phyloP scores from a whole-genome alignment of 1,140 invertebrate species.

The Calosoma granatense region DNA sequence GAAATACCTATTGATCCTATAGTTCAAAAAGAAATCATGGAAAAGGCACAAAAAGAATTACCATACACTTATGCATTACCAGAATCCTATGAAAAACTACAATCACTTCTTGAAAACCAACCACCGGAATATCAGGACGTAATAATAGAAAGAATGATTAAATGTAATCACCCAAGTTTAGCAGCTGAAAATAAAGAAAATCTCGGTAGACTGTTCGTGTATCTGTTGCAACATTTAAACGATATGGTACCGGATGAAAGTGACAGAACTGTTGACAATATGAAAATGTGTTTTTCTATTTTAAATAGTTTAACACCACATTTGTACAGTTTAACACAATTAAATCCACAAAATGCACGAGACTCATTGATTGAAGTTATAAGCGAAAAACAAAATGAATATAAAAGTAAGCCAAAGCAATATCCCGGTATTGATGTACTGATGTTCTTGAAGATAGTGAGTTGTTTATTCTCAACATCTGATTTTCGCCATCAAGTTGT shows the following conservation, averaged over 20 bases:
- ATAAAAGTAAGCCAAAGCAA: constrained; percentile 44
- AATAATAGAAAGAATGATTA: constrained; percentile 73
- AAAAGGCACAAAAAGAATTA: constrained; percentile 52
- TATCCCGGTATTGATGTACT: constrained; percentile 64
- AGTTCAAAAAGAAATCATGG: constrained; percentile 41
- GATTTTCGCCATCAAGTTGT: constrained; percentile 81
- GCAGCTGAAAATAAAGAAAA: constrained; percentile 65
- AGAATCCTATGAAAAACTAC: constrained; percentile 52
- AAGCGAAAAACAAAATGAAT: constrained; percentile 61
- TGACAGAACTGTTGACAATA: constrained; percentile 36
- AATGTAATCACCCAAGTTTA: constrained; percentile 72
- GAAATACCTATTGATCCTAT: constrained; percentile 29
- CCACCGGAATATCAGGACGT: constrained; percentile 50
- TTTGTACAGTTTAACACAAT: constrained; percentile 62
- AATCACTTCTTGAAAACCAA: constrained; percentile 50
- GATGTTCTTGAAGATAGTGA: constrained; percentile 68
- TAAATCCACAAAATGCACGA: constrained; percentile 54
- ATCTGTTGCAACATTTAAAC: constrained; percentile 65
- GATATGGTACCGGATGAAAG: constrained; percentile 45
- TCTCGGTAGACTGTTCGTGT: constrained; percentile 58
- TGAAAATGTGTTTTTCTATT: constrained; percentile 46
- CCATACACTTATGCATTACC: constrained; percentile 61
- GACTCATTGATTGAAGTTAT: constrained; percentile 56
- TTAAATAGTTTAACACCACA: constrained; percentile 53
- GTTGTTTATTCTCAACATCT: constrained; percentile 73